Conservation (phyloP, 1,140 invertebrate species). For the Parapsyche elsis region DNA sequence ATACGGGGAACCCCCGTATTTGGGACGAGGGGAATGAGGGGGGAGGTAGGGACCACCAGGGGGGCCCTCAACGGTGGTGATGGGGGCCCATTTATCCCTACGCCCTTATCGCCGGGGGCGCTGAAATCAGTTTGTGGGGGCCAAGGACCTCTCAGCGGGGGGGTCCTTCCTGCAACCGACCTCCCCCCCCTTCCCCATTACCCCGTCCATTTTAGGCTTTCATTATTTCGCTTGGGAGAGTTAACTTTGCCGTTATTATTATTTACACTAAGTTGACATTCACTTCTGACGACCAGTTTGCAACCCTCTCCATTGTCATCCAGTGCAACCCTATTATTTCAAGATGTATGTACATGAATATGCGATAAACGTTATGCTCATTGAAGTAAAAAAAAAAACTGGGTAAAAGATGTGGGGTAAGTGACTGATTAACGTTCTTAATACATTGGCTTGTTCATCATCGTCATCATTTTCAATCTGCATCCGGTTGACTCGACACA, state of each 20-base stretch:
- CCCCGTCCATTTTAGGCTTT: not conserved
- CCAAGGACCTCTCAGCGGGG: not conserved
- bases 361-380: no score
- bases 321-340: no score
- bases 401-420: no score
- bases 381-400: no score
- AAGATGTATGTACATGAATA: no score
- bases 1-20: not conserved
- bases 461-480: no score
- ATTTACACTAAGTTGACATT: slow-evolving; percentile 27
- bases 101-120: slow-evolving; percentile 50
- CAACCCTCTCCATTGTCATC: no score
- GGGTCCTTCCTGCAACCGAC: not conserved
- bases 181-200: not conserved
- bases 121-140: slow-evolving; percentile 50
- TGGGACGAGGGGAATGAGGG: not conserved
- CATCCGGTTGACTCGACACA: no score
- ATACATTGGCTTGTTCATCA: no score
- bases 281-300: not conserved
- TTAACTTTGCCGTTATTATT: slow-evolving; percentile 35
- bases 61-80: slow-evolving; percentile 1
- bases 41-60: not conserved
- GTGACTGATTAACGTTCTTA: no score
- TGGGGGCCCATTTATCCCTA: slow-evolving; percentile 49
- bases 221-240: slow-evolving; percentile 28